Base-by-base conservation (phyloP, 2,797 vertebrate species). In the Sebastes flavidus region DNA sequence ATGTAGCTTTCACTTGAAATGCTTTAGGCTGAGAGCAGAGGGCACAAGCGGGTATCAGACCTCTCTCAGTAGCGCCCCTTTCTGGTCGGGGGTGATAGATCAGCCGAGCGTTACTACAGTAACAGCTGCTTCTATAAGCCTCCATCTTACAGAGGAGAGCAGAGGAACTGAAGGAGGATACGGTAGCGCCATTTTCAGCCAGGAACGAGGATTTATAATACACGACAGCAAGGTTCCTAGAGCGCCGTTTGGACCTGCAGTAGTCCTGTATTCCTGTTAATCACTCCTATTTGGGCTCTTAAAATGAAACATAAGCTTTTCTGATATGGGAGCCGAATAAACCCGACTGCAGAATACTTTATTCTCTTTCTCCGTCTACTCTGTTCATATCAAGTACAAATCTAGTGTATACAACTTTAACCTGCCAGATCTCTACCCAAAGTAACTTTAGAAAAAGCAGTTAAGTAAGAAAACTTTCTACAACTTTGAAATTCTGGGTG, bases 51-150 rank as follows among this genome's bases (percentile, higher is more conserved):
- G 84, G 69, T 73, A 84, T 86, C 84, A 88, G 82, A 82, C 56
- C 27, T 42, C 82, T 86, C 92, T 91, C 92, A 87, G 89, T 91
- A 93, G 94, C 91, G 91, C 95, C 93, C 90, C 93, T 83, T 72
- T 85, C 91, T 92, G 95, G 93, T 80, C 76, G 81, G 89, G 90
- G 90, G 81, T 75, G 86, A 84, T 83, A 91, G 88, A 84, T 75
- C 80, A 84, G 68, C 82, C 81, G 8, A 70, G 86, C 84, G 82
- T 87, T 92, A 89, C 88, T 89, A 87, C 88, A 88, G 89, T 90
- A 92, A 94, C 95, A 95, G 94, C 94, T 93, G 93, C 88, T 86
- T 84, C 68, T 62, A 38, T 38, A 72, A 86, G 88, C 93, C 93
- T 94, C 93, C 93, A 94, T 95, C 89, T 95, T 94, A 92, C 86